Base-by-base conservation (phyloP, 2,888 invertebrate genomes). In the Pristionchus mayeri region DNA sequence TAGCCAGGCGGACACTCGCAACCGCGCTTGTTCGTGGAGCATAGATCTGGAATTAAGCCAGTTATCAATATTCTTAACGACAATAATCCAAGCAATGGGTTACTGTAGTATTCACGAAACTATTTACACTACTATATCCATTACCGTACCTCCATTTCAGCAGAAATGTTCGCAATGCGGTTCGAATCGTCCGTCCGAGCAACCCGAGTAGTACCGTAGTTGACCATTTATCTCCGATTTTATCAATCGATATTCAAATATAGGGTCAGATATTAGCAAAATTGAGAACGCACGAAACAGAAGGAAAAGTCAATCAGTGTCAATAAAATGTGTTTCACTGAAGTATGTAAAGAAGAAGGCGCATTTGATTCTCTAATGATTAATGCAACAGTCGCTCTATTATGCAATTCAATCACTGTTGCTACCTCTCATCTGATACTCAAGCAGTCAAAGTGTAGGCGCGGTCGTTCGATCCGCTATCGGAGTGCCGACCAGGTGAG, bases 151-250 rank as follows among this genome's bases (percentile, higher is more conserved):
- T 16, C 93, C 93, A 87, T 94, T 93, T n/a, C 87, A 87, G 88
- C 94, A 94, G 7, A 92, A 93, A 80, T 91, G 92, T 82, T 93
- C 88, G 87, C 94, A 94, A 48, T 93, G 90, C 1, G 89, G 87
- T 1, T 94, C 94, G 88, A 94, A 94, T 4, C 89, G 89, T 0
- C 94, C 94, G 3, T 91, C 91, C 3, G 92, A 91, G 88, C 94
- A 94, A 44, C 91, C 94, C 94, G 89, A 27, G 34, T 21, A n/a
- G n/a, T n/a, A n/a, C n/a, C n/a, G n/a, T 16, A 18, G 63, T 16
- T 63, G 30, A 86, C 90, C 84, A 48, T 24, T 9, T 2, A 81
- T 81, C 18, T 27, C n/a, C 2, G 27, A 34, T 16, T 30, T n/a
- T n/a, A n/a, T n/a, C n/a, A n/a, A n/a, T n/a, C n/a, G n/a, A n/a